These are phyloP conservation scores for Scolopax rusticola DNA, from an alignment of 2,797 vertebrate genomes.

Conservation along the genomic window DNA sequence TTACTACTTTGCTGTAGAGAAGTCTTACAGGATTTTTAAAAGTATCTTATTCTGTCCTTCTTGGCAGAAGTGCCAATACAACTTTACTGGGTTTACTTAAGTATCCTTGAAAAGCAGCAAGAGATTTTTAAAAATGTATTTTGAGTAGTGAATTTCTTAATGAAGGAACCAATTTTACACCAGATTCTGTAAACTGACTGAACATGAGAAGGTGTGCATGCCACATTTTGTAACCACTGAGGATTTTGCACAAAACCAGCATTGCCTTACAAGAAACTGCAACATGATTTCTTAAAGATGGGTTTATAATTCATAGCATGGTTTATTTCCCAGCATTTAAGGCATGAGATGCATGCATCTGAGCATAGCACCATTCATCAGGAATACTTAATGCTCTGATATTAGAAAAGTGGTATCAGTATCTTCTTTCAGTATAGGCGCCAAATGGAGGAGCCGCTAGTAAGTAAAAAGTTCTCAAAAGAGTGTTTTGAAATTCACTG, in stretches of 20 bases:
- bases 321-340: background rate
- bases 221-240: background rate
- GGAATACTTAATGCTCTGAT: background rate
- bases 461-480: background rate
- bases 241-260: background rate
- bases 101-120: background rate
- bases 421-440: background rate
- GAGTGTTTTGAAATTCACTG: background rate
- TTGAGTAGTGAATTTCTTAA: background rate
- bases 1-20: background rate
- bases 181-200: background rate
- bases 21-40: background rate
- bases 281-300: background rate
- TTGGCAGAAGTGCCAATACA: background rate
- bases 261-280: background rate
- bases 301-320: background rate
- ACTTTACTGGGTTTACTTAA: background rate
- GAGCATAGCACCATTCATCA: background rate
- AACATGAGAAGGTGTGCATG: fast-evolving
- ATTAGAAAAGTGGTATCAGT: background rate
- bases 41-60: background rate
- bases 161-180: background rate
- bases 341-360: background rate
- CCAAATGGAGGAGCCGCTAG: background rate
- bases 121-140: background rate